phyloP scores from a whole-genome alignment of 2,888 invertebrate genomes.

The Cheilosia urbana region DNA sequence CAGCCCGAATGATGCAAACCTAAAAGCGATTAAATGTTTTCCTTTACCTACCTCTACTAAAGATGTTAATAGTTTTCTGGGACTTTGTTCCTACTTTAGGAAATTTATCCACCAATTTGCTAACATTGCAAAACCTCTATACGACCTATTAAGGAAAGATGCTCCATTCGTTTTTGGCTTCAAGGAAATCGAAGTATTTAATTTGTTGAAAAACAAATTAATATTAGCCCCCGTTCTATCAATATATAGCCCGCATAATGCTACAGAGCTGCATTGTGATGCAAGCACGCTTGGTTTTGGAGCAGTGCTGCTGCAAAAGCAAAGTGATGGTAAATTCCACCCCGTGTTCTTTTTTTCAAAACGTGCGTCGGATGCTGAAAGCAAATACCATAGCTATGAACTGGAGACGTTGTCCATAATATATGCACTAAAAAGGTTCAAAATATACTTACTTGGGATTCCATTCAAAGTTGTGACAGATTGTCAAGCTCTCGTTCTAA shows the following conservation, averaged over 20 bases:
- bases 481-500: constrained; percentile 76
- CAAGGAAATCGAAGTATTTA: constrained; percentile 44
- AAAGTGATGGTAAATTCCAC: constrained; percentile 76
- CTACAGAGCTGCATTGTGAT: constrained; percentile 79
- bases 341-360: constrained; percentile 78
- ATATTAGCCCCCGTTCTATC: constrained; percentile 77
- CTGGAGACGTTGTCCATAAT: constrained; percentile 49
- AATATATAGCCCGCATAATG: constrained; percentile 77
- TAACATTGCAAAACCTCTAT: constrained; percentile 78
- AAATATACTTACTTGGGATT: constrained; percentile 71
- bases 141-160: constrained; percentile 75
- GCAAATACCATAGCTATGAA: constrained; percentile 74
- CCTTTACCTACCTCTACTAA: constrained; percentile 69
- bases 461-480: constrained; percentile 77
- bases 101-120: constrained; percentile 77
- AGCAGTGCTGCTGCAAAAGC: constrained; percentile 76
- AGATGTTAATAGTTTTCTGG: constrained; percentile 73
- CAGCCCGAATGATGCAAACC: constrained; percentile 42
- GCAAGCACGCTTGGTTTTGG: constrained; percentile 77
- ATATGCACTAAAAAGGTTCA: constrained; percentile 46
- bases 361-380: constrained; percentile 76
- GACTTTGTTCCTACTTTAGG: constrained; percentile 67
- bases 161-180: constrained; percentile 34
- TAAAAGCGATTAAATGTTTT: constrained; percentile 47
- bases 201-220: constrained; percentile 60